Conservation (phyloP, 2,113 vertebrate genomes). For the Apistogramma diplotaenia region DNA sequence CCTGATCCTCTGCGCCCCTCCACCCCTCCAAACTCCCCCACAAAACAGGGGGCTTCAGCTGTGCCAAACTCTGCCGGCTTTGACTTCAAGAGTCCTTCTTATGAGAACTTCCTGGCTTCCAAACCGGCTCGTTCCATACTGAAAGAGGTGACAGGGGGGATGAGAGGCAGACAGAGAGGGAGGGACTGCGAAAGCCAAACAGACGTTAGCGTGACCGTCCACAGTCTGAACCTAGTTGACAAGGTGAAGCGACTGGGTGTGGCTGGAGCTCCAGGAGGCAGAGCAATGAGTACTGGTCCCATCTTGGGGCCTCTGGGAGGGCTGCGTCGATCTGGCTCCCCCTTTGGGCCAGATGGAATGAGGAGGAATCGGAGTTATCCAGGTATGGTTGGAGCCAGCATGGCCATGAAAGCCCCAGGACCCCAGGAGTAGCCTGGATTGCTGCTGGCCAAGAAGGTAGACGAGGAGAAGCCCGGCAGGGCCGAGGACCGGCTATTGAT, state of each 20-base stretch:
- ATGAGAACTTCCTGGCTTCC: slow-evolving; percentile 94
- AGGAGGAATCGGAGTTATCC: slow-evolving; percentile 94
- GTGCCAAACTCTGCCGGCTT: slow-evolving; percentile 79
- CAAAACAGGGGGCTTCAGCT: slow-evolving; percentile 23
- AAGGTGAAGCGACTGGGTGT: slow-evolving; percentile 93
- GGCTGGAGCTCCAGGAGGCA: slow-evolving; percentile 74
- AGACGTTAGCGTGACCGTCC: slow-evolving; percentile 91
- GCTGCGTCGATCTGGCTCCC: slow-evolving; percentile 80
- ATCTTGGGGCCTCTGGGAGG: slow-evolving; percentile 81
- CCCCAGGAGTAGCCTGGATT: slow-evolving; percentile 83
- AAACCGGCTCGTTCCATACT: slow-evolving; percentile 94
- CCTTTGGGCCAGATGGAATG: slow-evolving; percentile 86
- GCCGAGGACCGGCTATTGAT: slow-evolving; percentile 20
- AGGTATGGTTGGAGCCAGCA: slow-evolving; percentile 95
- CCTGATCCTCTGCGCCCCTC: slow-evolving; percentile 79
- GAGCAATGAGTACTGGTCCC: slow-evolving; percentile 73
- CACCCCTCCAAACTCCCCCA: slow-evolving; percentile 90
- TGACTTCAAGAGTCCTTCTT: slow-evolving; percentile 90
- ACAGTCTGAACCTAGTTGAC: slow-evolving; percentile 95
- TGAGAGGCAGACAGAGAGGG: slow-evolving; percentile 74
- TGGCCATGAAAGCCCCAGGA: slow-evolving; percentile 94
- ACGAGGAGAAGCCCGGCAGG: slow-evolving; percentile 82
- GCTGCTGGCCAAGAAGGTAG: slow-evolving; percentile 80
- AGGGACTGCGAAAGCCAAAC: slow-evolving; percentile 92
- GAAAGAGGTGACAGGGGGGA: slow-evolving; percentile 86